These are phyloP conservation scores for Venturia canescens DNA, from an alignment of 1,140 invertebrate genomes.

Conservation along the genomic window DNA sequence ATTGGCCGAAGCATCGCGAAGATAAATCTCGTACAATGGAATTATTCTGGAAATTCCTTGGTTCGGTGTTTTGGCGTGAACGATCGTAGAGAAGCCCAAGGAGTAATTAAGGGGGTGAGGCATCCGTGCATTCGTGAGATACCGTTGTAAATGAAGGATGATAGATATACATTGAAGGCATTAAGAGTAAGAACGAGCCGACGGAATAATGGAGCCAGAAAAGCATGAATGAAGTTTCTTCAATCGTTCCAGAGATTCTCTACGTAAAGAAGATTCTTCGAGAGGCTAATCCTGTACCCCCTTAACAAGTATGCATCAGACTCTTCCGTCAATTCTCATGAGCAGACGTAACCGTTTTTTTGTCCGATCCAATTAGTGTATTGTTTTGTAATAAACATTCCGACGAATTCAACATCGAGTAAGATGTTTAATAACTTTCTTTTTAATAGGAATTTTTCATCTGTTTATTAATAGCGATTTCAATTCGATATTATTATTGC, in stretches of 20 bases:
- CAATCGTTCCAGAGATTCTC: constrained; percentile 3
- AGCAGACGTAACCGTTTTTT: background rate
- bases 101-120: background rate
- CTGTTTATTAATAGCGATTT: too few relatives aligned
- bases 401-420: too few relatives aligned
- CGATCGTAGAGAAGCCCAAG: background rate
- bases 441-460: too few relatives aligned
- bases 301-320: background rate
- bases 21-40: background rate
- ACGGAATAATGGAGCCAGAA: constrained; percentile 23
- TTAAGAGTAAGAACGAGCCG: background rate
- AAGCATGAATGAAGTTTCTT: constrained; percentile 39
- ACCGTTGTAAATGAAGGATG: constrained; percentile 19
- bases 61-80: background rate
- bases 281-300: background rate
- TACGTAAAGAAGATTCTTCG: background rate
- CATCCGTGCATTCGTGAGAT: constrained; percentile 11
- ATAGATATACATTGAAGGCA: constrained; percentile 2
- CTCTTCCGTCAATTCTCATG: background rate
- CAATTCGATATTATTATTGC: background rate
- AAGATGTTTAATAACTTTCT: too few relatives aligned
- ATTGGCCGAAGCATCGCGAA: constrained; percentile 10
- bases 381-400: too few relatives aligned
- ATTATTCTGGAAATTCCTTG: constrained; percentile 9
- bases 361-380: background rate